Percentiles rank a stretch among this genome's conserved stretches.
Evolutionary conservation across 2,888 invertebrate genomes (phyloP).

Genomic region (Tetheella fluctuosa): DNA sequence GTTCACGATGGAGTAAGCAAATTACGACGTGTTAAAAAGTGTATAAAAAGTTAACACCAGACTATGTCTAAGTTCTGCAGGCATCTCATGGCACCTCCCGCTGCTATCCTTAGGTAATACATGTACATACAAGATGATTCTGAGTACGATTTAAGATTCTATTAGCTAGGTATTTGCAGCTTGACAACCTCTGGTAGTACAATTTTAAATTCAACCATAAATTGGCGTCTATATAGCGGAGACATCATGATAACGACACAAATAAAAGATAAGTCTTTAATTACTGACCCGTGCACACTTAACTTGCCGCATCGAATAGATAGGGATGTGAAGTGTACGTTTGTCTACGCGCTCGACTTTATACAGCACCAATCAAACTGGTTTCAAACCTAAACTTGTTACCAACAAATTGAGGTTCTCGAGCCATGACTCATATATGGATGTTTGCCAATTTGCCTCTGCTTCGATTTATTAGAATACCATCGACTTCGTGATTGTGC

Average conservation of each 20-base stretch:
- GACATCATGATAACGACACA: conserved; percentile 68
- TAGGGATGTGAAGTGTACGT: conserved; percentile 40
- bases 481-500: background rate
- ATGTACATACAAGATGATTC: conserved; percentile 23
- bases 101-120: background rate
- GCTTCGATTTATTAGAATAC: conserved; percentile 9
- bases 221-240: conserved; percentile 51
- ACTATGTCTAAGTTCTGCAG: background rate
- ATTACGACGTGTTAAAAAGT: conserved; percentile 2
- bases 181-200: conserved; percentile 41
- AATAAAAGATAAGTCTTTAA: conserved; percentile 67
- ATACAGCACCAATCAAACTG: conserved; percentile 40
- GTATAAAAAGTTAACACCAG: background rate
- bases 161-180: conserved; percentile 15
- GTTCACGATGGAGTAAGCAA: background rate
- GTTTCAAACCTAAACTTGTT: conserved; percentile 40
- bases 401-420: conserved; percentile 42
- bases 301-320: conserved; percentile 28
- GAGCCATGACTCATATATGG: conserved; percentile 21
- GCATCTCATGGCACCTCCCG: conserved; percentile 4
- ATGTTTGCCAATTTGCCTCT: conserved; percentile 4
- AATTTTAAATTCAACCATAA: conserved; percentile 59
- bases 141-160: conserved; percentile 31
- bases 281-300: conserved; percentile 47
- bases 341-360: conserved; percentile 36